Conservation (phyloP, 2,113 vertebrate genomes). For the Atractosteus spatula region DNA sequence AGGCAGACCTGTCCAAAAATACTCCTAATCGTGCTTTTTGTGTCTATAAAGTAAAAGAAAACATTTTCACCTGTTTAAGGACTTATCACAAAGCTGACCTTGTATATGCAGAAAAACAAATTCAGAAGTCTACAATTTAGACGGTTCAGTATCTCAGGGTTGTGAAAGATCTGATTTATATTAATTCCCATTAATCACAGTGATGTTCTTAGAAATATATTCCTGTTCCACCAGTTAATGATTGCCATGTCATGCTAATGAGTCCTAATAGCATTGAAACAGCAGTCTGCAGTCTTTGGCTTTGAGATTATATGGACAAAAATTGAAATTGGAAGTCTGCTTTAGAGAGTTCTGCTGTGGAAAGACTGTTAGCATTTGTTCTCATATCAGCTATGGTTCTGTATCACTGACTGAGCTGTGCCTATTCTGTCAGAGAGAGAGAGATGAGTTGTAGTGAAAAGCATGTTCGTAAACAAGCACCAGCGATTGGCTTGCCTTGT, state of each 20-base stretch:
- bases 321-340: not conserved
- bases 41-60: not conserved
- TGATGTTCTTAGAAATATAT: not conserved
- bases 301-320: not conserved
- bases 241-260: not conserved
- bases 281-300: not conserved
- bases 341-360: not conserved
- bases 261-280: not conserved
- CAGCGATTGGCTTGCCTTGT: too few relatives aligned
- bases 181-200: not conserved
- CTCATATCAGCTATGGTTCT: not conserved
- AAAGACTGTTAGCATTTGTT: not conserved
- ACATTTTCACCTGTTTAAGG: not conserved
- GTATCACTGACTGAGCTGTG: not conserved
- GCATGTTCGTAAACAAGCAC: not conserved
- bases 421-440: not conserved
- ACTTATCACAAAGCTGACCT: not conserved
- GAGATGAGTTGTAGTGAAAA: too few relatives aligned
- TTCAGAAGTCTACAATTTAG: not conserved
- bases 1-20: too few relatives aligned
- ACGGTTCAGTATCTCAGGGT: not conserved
- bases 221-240: not conserved
- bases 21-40: too few relatives aligned
- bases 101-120: slow-evolving; percentile 1
- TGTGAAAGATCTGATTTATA: not conserved